Evolutionary conservation across 23 tunicate species (phyloP).

Genomic region (Pegea sp.): DNA sequence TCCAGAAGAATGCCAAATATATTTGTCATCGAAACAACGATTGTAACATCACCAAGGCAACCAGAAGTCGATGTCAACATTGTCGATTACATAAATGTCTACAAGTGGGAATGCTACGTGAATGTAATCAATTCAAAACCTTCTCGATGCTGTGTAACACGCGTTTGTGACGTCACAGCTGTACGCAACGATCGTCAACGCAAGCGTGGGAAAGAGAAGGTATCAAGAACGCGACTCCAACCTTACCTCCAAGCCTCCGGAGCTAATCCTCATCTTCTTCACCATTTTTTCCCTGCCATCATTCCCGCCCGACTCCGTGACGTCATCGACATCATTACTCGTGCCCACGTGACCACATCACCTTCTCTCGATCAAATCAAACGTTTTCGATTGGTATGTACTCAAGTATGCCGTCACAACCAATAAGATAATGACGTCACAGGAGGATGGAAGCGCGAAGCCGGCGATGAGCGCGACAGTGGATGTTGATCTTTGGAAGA

Average conservation of each 20-base stretch:
- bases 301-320: constrained; percentile 10
- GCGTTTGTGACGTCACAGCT: constrained; percentile 2
- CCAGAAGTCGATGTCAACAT: constrained; percentile 15
- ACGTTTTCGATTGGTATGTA: constrained; percentile 21
- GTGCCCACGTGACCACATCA: constrained; percentile 25
- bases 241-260: too few species aligned
- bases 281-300: neutral
- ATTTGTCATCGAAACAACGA: constrained; percentile 11
- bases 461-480: too few species aligned
- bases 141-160: neutral
- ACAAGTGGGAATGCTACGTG: constrained; percentile 10
- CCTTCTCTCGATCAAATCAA: constrained; percentile 16
- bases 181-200: constrained; percentile 34
- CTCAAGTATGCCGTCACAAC: too few species aligned
- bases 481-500: constrained; percentile 17
- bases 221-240: too few species aligned
- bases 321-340: constrained; percentile 16
- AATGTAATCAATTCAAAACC: too few species aligned
- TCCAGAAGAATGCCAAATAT: constrained; percentile 17
- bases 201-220: constrained; percentile 46
- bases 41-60: constrained; percentile 6
- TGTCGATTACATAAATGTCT: constrained; percentile 15
- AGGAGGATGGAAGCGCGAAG: too few species aligned
- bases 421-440: too few species aligned
- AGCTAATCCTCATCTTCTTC: too few species aligned